phyloP scores from a whole-genome alignment of 2,113 vertebrate genomes.

The Perca fluviatilis region DNA sequence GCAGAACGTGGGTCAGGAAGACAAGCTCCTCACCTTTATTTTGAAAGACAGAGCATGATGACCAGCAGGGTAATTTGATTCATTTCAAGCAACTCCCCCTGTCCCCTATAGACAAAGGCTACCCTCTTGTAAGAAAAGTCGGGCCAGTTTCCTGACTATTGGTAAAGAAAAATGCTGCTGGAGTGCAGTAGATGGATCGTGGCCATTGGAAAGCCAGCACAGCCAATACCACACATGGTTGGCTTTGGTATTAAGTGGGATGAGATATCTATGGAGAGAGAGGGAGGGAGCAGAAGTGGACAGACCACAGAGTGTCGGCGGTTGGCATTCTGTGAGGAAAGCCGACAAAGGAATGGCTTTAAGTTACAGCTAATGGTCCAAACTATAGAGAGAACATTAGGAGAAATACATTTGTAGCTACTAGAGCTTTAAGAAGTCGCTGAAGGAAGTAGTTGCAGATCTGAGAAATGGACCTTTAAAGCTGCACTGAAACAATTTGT shows the following conservation, averaged over 20 bases:
- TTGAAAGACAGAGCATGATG: constrained; percentile 27
- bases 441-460: constrained; percentile 1
- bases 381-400: constrained; percentile 7
- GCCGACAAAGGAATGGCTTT: constrained; percentile 29
- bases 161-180: constrained; percentile 46
- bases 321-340: constrained; percentile 23
- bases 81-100: constrained; percentile 39
- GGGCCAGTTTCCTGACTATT: constrained; percentile 49
- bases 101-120: constrained; percentile 38
- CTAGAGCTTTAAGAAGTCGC: not conserved
- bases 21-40: constrained; percentile 17
- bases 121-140: constrained; percentile 23
- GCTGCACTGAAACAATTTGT: not conserved
- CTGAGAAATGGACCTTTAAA: constrained; percentile 16
- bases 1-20: not conserved
- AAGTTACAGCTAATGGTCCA: not conserved
- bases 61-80: constrained; percentile 42
- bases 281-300: constrained; percentile 30
- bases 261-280: constrained; percentile 60
- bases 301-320: constrained; percentile 24
- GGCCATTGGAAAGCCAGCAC: constrained; percentile 56
- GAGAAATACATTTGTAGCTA: not conserved
- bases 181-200: constrained; percentile 56
- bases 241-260: constrained; percentile 71
- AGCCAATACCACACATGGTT: constrained; percentile 78